Evolutionary conservation across 2,888 invertebrate species (phyloP).

Genomic region (Mycalesis mineus): DNA sequence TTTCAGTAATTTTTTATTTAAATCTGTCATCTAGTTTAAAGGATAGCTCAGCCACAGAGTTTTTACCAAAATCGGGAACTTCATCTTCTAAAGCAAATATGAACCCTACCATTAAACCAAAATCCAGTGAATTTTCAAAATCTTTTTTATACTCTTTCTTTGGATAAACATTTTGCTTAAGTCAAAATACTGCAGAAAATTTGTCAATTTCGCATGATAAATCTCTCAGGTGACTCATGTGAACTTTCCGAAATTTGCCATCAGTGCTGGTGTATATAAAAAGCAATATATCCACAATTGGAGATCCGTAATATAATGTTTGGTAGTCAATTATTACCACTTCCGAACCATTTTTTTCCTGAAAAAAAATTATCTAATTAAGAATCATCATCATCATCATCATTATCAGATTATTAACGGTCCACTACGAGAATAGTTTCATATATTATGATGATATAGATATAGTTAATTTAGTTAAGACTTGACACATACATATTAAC

Average conservation of each 20-base stretch:
- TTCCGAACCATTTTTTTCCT: slow-evolving; percentile 40
- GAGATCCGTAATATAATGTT: slow-evolving; percentile 32
- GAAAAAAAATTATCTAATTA: too few species aligned
- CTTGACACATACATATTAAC: too few species aligned
- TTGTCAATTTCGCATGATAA: slow-evolving; percentile 35
- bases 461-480: too few species aligned
- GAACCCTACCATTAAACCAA: slow-evolving; percentile 28
- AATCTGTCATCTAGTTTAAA: slow-evolving; percentile 27
- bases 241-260: slow-evolving; percentile 35
- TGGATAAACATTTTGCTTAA: slow-evolving; percentile 34
- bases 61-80: slow-evolving; percentile 29
- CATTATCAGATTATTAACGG: too few species aligned
- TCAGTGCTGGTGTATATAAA: slow-evolving; percentile 35
- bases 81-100: slow-evolving; percentile 27
- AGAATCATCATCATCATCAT: too few species aligned
- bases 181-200: slow-evolving; percentile 39
- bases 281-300: slow-evolving; percentile 35
- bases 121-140: slow-evolving; percentile 28
- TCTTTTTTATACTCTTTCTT: slow-evolving; percentile 30
- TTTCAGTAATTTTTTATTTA: slow-evolving; percentile 30
- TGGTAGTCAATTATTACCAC: slow-evolving; percentile 42
- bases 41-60: slow-evolving; percentile 16
- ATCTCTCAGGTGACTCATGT: slow-evolving; percentile 39
- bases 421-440: too few species aligned
- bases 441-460: too few species aligned